Evolutionary conservation across 2,797 vertebrate genomes (phyloP), one percentile per base, ranked within the genome.

Genomic region (Huso huso): DNA sequence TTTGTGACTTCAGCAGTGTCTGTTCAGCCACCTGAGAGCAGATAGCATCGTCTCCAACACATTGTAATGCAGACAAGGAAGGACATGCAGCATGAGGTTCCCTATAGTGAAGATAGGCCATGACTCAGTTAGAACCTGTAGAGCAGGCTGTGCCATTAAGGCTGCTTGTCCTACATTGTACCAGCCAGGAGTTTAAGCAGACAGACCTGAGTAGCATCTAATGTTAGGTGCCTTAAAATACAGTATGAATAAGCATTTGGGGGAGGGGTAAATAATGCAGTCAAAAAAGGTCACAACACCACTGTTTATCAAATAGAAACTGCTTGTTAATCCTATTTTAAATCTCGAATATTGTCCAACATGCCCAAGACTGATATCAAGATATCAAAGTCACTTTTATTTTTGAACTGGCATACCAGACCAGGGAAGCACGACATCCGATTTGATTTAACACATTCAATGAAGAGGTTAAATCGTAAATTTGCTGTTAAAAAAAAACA

Each of bases 21-120:
- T 65, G 50, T 50, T 51, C 48, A 18, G 61, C 68, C 52, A 61
- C 63, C 57, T 61, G 57, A 15, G 49, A n/a, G n/a, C 62, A 13
- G 62, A 69, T 52, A 52, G 63, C 55, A 58, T 58, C 11, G 11
- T 58, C 55, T 9, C 55, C 13, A 7, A 8, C 2, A n/a, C 8
- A 12, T 13, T 58, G 55, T 15, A n/a, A 58, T 64, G 49, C 49
- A 6, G 57, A 3, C 15, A 10, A 52, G 13, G 48, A 59, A n/a
- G 15, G 11, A 37, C 6, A 23, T 51, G 55, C 6, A 11, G 51
- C 37, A 53, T 37, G 13, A 11, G 2, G 8, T 58, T 10, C 51
- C 18, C 51, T 10, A 50, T 52, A 6, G 51, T 7, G 10, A 51
- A 60, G 51, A 5, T 18, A 9, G 6, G 55, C 52, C 63, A 58